These are phyloP conservation scores for Aporophyla lueneburgensis DNA, from an alignment of 2,888 invertebrate species.

Conservation along the genomic window DNA sequence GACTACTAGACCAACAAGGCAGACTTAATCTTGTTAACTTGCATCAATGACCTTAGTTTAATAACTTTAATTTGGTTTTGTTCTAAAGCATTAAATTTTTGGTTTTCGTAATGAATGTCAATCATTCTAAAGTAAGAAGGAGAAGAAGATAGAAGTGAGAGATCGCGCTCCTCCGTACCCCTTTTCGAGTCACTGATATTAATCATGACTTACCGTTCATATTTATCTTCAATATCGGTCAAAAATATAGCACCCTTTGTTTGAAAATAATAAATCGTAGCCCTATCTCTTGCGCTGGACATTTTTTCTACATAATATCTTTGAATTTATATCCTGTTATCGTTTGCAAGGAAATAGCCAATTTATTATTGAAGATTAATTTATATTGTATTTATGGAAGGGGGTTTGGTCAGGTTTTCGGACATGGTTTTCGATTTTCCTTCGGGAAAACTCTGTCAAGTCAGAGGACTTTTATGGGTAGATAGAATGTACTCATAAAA, in stretches of 20 bases:
- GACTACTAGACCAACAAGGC: too few relatives aligned
- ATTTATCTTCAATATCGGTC: conserved; percentile 47
- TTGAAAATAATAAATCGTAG: conserved; percentile 52
- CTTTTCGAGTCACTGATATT: conserved; percentile 28
- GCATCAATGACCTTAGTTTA: neutral
- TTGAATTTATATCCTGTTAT: conserved; percentile 42
- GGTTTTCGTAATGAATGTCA: conserved; percentile 24
- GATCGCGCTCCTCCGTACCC: conserved; percentile 13
- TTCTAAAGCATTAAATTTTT: neutral
- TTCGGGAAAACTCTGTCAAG: neutral
- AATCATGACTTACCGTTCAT: conserved; percentile 43
- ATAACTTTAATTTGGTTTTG: neutral
- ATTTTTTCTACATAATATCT: conserved; percentile 48
- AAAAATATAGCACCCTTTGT: conserved; percentile 44
- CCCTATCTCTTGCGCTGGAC: conserved; percentile 39
- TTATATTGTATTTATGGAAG: conserved; percentile 6
- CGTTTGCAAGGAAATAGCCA: conserved; percentile 27
- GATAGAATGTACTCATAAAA: too few relatives aligned
- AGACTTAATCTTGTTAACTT: too few relatives aligned
- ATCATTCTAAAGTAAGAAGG: conserved; percentile 33
- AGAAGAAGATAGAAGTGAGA: conserved; percentile 10
- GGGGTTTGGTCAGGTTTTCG: neutral
- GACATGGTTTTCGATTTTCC: neutral
- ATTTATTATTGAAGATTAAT: conserved; percentile 34
- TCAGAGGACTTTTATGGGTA: too few relatives aligned